These are phyloP conservation scores for Corticium candelabrum DNA, from an alignment of 37 sponge, comb jelly and placozoan species.

Conservation along the genomic window DNA sequence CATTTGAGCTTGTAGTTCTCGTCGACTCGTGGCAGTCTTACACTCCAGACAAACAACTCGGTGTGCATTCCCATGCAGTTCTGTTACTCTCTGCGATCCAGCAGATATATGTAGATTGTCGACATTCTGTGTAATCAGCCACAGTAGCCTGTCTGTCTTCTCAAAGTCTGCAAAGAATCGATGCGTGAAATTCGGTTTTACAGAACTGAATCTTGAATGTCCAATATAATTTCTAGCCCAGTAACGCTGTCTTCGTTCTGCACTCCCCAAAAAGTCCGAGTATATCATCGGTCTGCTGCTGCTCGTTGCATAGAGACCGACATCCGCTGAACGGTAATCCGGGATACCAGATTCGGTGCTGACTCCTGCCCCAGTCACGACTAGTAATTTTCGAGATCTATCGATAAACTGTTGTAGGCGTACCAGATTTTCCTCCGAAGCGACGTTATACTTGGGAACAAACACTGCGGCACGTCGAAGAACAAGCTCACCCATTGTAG, in stretches of 20 bases:
- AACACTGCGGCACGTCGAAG: too few species aligned
- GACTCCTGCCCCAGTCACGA: conserved; percentile 90
- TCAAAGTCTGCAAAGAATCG: conserved; percentile 63
- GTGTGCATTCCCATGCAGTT: conserved; percentile 85
- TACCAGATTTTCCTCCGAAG: too few species aligned
- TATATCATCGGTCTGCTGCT: conserved; percentile 63
- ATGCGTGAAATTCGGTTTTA: conserved; percentile 75
- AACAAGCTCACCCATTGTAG: too few species aligned
- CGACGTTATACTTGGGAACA: too few species aligned
- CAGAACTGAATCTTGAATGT: conserved; percentile 57
- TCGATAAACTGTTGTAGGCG: conserved; percentile 55
- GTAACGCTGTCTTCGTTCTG: conserved; percentile 61
- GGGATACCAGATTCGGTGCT: conserved; percentile 93
- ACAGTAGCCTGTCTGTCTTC: conserved; percentile 38
- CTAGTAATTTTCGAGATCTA: conserved; percentile 44
- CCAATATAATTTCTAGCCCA: conserved; percentile 88
- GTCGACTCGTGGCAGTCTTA: conserved; percentile 26
- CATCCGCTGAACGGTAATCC: conserved; percentile 90
- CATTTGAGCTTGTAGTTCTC: conserved; percentile 56
- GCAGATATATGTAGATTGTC: conserved; percentile 82
- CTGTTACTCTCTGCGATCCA: conserved; percentile 72
- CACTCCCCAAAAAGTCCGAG: conserved; percentile 59
- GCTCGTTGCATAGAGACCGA: conserved; percentile 85
- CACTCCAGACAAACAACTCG: conserved; percentile 75
- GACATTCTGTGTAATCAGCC: conserved; percentile 98